These are phyloP conservation scores for Yasuhikotakia modesta DNA, from an alignment of 2,797 vertebrate species.

Conservation along the genomic window DNA sequence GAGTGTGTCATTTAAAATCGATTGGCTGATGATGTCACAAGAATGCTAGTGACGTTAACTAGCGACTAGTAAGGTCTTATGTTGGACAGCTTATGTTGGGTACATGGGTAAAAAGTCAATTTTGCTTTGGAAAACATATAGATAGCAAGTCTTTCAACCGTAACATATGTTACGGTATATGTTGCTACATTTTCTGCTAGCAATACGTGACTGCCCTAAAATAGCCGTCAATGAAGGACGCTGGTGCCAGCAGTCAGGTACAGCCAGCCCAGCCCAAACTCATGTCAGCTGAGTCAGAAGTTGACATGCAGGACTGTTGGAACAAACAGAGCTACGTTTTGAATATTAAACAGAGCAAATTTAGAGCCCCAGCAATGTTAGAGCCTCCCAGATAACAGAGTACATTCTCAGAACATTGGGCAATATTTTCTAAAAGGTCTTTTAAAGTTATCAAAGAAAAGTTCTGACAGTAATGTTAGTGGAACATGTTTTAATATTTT, in stretches of 20 bases:
- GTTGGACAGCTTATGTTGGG: too few relatives aligned
- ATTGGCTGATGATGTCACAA: not conserved
- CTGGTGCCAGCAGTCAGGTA: not conserved
- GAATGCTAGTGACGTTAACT: not conserved
- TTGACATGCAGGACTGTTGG: not conserved
- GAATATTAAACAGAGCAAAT: not conserved
- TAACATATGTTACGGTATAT: too few relatives aligned
- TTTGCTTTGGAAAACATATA: not conserved
- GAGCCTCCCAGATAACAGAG: too few relatives aligned
- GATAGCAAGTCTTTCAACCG: too few relatives aligned
- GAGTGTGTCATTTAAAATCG: not conserved
- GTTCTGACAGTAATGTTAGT: too few relatives aligned
- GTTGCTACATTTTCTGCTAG: not conserved
- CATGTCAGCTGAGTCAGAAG: not conserved
- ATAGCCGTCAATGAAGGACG: not conserved
- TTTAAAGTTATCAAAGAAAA: too few relatives aligned
- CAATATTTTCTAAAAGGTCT: too few relatives aligned
- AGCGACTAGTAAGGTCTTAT: too few relatives aligned
- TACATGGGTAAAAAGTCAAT: not conserved
- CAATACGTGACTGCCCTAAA: not conserved
- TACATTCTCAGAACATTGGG: too few relatives aligned
- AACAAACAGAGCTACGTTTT: conserved; percentile 1
- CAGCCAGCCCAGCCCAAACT: not conserved
- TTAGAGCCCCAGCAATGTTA: not conserved
- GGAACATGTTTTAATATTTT: too few relatives aligned